Evolutionary conservation across 2,888 invertebrate genomes (phyloP).

Genomic region (Dendrolimus pini): DNA sequence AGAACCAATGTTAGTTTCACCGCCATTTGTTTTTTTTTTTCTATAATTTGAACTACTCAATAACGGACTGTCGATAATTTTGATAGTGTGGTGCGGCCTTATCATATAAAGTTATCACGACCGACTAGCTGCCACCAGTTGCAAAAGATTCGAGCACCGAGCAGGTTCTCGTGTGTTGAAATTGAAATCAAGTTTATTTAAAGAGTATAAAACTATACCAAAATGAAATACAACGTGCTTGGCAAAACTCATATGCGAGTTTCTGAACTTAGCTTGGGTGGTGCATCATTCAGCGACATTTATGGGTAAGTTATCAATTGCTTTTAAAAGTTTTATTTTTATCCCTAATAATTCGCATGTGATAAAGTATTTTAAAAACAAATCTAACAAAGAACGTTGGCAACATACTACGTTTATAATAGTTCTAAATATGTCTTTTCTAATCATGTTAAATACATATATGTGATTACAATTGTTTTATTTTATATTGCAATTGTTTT

Average conservation of each 20-base stretch:
- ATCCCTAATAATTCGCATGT: too few species aligned
- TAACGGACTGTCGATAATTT: background rate
- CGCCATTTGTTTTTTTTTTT: too few species aligned
- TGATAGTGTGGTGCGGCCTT: background rate
- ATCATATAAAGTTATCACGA: background rate
- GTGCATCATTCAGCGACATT: conserved; percentile 82
- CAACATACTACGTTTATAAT: too few species aligned
- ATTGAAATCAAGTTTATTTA: background rate
- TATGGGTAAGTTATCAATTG: conserved; percentile 78
- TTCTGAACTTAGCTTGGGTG: conserved; percentile 85
- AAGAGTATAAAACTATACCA: background rate
- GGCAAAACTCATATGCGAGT: conserved; percentile 85
- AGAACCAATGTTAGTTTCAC: too few species aligned
- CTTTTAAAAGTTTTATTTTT: background rate
- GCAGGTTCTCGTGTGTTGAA: background rate
- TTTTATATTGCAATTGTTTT: too few species aligned
- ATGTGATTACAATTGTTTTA: too few species aligned
- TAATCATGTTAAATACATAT: too few species aligned
- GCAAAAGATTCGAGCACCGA: background rate
- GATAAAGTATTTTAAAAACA: too few species aligned
- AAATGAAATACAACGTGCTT: conserved; percentile 84
- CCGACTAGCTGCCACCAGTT: background rate
- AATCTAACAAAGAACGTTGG: too few species aligned
- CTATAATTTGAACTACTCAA: too few species aligned
- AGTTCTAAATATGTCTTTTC: too few species aligned